phyloP scores from a whole-genome alignment of 2,888 invertebrate genomes.

The Sympetrum striolatum region DNA sequence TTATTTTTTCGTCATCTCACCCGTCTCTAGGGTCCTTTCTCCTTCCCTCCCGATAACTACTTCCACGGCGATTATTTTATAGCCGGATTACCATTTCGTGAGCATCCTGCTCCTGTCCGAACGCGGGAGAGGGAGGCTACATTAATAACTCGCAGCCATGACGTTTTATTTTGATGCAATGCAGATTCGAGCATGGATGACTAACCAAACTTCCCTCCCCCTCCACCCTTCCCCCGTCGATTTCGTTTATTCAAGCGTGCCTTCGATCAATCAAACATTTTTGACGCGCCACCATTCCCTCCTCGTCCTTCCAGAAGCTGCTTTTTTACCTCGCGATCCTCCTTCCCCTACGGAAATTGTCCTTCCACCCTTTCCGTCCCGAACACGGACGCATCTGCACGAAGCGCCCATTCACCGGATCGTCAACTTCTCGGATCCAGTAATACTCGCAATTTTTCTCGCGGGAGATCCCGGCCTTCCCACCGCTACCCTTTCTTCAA shows the following conservation, averaged over 20 bases:
- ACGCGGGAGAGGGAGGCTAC: background rate
- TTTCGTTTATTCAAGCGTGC: slow-evolving; percentile 16
- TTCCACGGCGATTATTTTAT: slow-evolving; percentile 9
- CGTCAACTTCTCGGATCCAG: slow-evolving; percentile 31
- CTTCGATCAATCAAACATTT: slow-evolving; percentile 34
- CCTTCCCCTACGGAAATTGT: too few relatives aligned
- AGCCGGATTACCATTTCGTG: slow-evolving; percentile 15
- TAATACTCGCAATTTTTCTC: slow-evolving; percentile 25
- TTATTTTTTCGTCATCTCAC: background rate
- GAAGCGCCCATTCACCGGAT: slow-evolving; percentile 8
- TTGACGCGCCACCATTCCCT: slow-evolving; percentile 8
- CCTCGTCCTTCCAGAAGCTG: background rate
- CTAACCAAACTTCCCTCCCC: background rate
- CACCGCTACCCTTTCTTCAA: background rate
- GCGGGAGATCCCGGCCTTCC: background rate
- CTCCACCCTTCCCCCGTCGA: background rate
- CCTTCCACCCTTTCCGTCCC: background rate
- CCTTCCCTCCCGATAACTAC: background rate
- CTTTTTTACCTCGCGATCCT: background rate
- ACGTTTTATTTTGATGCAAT: slow-evolving; percentile 22
- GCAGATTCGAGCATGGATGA: slow-evolving; percentile 22
- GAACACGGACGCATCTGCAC: slow-evolving; percentile 13
- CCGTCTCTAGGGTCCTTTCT: background rate
- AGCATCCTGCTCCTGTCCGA: background rate
- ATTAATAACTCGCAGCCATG: slow-evolving; percentile 20